Conservation (phyloP, 2,113 vertebrate species). For the Phyllostomus hastatus region DNA sequence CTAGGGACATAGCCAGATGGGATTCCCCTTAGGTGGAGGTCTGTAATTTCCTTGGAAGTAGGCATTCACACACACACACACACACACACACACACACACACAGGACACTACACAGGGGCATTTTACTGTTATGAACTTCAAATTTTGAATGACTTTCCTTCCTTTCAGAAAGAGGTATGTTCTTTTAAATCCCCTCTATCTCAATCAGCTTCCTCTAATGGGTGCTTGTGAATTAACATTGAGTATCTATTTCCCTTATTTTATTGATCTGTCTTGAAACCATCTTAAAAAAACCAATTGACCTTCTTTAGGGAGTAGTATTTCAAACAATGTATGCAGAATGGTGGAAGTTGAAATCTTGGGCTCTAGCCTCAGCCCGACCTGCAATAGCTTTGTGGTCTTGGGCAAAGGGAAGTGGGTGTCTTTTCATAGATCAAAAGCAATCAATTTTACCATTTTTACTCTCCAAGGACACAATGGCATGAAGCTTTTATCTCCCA, state of each 20-base stretch:
- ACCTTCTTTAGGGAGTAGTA: not conserved
- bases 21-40: not conserved
- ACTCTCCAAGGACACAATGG: not conserved
- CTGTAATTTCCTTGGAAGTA: not conserved
- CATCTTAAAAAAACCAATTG: not conserved
- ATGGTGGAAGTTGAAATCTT: not conserved
- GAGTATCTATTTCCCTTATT: not conserved
- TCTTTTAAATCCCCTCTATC: not conserved
- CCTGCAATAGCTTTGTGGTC: not conserved
- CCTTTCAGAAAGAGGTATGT: not conserved
- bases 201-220: not conserved
- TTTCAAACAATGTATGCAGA: not conserved
- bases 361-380: not conserved
- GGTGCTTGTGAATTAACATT: not conserved
- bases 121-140: not conserved
- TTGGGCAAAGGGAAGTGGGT: not conserved
- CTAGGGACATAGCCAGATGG: too few relatives aligned
- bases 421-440: not conserved
- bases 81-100: not conserved
- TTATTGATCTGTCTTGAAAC: not conserved
- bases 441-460: conserved; percentile 4
- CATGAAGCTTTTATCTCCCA: not conserved
- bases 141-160: not conserved
- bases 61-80: not conserved
- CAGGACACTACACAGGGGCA: not conserved